Conservation (phyloP, 2,113 vertebrate genomes). For the Oceanodroma tethys region DNA sequence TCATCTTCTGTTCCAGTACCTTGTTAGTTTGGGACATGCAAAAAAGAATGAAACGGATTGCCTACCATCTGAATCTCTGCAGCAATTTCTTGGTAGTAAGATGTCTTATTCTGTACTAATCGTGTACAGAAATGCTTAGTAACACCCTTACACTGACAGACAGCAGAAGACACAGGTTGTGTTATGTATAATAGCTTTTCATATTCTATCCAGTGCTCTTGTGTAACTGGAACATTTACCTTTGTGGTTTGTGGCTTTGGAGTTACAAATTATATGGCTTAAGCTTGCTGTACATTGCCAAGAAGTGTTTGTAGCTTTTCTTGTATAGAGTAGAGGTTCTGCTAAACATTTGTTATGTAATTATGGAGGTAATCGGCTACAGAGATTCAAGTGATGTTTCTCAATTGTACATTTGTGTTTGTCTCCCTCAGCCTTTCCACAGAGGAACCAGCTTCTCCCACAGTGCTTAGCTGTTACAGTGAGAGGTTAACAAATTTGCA, state of each 20-base stretch:
- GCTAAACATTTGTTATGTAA: neutral
- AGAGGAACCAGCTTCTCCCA: neutral
- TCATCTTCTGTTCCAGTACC: neutral
- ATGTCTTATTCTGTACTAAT: neutral
- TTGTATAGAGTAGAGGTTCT: neutral
- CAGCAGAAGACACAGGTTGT: neutral
- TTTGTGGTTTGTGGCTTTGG: neutral
- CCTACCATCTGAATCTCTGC: neutral
- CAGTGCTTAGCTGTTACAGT: neutral
- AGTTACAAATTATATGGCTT: neutral
- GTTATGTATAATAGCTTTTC: neutral
- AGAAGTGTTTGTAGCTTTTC: neutral
- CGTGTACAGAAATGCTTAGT: neutral
- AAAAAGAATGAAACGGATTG: neutral
- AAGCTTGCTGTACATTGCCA: neutral
- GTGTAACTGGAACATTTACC: neutral
- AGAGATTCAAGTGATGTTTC: neutral
- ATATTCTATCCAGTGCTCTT: constrained; percentile 6
- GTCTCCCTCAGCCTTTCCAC: neutral
- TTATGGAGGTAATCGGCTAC: neutral
- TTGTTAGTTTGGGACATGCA: neutral
- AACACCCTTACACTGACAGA: neutral
- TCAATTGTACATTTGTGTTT: neutral
- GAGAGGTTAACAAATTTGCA: neutral
- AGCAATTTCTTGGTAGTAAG: neutral